phyloP scores from a whole-genome alignment of 1,140 invertebrate genomes.

The Spodoptera frugiperda region DNA sequence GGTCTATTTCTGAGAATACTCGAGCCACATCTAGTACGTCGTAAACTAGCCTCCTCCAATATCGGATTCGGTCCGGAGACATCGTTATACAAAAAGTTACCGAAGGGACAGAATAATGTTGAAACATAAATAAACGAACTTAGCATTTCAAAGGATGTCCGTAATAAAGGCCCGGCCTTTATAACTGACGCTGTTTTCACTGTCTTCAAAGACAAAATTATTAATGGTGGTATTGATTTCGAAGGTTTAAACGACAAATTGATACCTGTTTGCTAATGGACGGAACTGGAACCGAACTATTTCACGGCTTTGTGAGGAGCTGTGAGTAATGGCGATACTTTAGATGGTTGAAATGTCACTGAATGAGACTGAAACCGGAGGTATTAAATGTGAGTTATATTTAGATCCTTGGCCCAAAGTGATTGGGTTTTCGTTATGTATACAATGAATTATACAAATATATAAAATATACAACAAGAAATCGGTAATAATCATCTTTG shows the following conservation, averaged over 20 bases:
- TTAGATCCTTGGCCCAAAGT: neutral
- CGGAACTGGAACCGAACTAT: slow-evolving; percentile 13
- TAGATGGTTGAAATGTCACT: slow-evolving; percentile 7
- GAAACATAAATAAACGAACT: slow-evolving; percentile 36
- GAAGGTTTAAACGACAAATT: slow-evolving; percentile 29
- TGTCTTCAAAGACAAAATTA: slow-evolving; percentile 30
- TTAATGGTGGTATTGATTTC: slow-evolving; percentile 46
- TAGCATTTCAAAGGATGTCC: slow-evolving; percentile 30
- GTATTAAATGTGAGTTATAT: slow-evolving; percentile 1
- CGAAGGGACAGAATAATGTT: neutral
- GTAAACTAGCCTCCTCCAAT: no score
- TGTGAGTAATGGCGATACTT: slow-evolving; percentile 19
- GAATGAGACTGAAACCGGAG: neutral
- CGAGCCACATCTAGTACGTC: no score
- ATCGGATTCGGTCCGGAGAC: neutral
- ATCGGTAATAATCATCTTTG: no score
- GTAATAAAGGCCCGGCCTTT: neutral
- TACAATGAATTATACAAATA: no score
- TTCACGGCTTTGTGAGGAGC: slow-evolving; percentile 16
- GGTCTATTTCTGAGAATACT: no score
- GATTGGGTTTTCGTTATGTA: no score
- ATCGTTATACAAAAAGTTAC: slow-evolving; percentile 8
- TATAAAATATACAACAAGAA: no score
- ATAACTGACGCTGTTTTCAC: slow-evolving; percentile 34
- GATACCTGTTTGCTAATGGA: slow-evolving; percentile 29